Conservation (phyloP, 2,113 vertebrate genomes). For the Alouatta palliata region DNA sequence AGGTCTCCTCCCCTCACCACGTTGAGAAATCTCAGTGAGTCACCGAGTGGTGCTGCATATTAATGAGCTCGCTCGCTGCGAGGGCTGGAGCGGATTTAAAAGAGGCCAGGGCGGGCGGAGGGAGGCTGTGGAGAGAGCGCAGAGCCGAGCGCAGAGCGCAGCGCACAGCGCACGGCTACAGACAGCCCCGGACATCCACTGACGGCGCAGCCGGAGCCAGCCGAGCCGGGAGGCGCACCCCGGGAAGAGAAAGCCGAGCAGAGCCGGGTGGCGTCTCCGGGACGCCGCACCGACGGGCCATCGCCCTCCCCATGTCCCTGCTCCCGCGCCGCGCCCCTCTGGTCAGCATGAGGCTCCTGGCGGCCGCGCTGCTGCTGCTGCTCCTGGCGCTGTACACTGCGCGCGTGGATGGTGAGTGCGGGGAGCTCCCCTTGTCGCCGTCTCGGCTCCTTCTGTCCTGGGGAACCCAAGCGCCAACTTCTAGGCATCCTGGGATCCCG, state of each 20-base stretch:
- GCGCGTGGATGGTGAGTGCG: constrained; percentile 91
- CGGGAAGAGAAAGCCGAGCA: neutral
- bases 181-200: neutral
- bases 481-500: neutral
- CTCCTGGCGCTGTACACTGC: constrained; percentile 89
- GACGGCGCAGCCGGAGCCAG: neutral
- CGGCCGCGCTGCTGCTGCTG: constrained; percentile 90
- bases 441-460: neutral
- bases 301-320: constrained; percentile 2
- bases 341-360: constrained; percentile 92
- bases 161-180: neutral
- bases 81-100: constrained; percentile 91
- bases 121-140: constrained; percentile 64
- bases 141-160: constrained; percentile 50
- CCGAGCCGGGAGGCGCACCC: neutral
- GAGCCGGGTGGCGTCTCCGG: neutral
- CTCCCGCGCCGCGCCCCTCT: constrained; percentile 64
- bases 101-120: constrained; percentile 83
- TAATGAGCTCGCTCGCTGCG: constrained; percentile 90
- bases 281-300: neutral
- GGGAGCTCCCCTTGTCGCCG: neutral
- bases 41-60: constrained; percentile 93
- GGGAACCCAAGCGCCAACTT: neutral
- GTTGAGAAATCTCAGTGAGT: constrained; percentile 89
- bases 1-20: constrained; percentile 73